Evolutionary conservation across 2,888 invertebrate genomes (phyloP), one percentile per base, ranked within the genome.

Genomic region (Lepas anatifera): DNA sequence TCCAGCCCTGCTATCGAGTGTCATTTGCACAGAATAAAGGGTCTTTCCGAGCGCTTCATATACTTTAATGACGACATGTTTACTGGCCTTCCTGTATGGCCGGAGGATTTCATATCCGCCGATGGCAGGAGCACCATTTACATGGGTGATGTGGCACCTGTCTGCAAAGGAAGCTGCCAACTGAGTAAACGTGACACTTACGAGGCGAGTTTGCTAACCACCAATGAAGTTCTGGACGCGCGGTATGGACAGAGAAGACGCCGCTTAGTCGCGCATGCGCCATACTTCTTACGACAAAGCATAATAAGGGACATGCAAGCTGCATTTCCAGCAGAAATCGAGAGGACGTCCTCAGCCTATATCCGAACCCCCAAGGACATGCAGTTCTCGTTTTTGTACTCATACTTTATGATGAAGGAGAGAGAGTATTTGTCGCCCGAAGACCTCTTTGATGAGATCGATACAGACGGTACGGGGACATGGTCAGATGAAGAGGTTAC

Each of bases 401-500:
- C 87, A 78, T 88, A 90, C 76, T 90, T 83, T 78, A 75, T 91
- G 48, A 85, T 88, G 80, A 87, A 86, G 71, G 88, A 89, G 75
- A 84, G 81, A 46, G 78, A 78, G 16, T 76, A 78, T 29, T 74
- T 82, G 18, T 80, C 83, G 18, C 78, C 84, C 2, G 82, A 78
- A 2, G 83, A 87, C 66, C 84, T 90, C 74, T 90, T 91, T 76
- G 84, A 87, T 76, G 81, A 81, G 70, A 88, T 89, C 77, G 90
- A 91, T 77, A 89, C 87, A 0, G 91, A 91, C 78, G 78, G 81
- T 39, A 90, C 90, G 1, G 84, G 87, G 48, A 87, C 88, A 0
- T 87, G 89, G 86, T 89, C 90, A 0, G 89, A 90, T 77, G 82
- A 89, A 71, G 90, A 90, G 80, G 86, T 90, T n/a, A n/a, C n/a